Base-by-base conservation (phyloP, 2,113 vertebrate genomes). In the Zeus faber region DNA sequence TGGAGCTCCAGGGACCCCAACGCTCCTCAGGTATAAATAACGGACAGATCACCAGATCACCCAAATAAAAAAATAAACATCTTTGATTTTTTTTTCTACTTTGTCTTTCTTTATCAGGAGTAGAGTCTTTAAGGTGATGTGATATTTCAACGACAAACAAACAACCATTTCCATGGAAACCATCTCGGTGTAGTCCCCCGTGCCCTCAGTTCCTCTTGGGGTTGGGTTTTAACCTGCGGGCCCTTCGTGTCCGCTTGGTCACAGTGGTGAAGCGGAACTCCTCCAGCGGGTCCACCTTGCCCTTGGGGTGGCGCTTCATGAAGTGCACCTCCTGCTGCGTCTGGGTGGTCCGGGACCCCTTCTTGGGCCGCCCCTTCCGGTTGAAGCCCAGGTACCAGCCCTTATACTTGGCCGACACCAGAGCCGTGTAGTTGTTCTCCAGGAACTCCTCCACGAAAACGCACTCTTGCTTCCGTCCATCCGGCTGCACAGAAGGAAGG, bases 341-440 rank as follows among this genome's bases (percentile, higher is more conserved):
- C 76, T 91, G 89, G n/a, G 84, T 83, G 64, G 90, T 91, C 67
- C 74, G 84, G 1, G 87, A 88, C 49, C 90, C 90, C 66, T 88
- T 90, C 58, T 90, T 90, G 49, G 91, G 89, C 67, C 79, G 72
- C 1, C 89, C 91, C 63, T 87, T 88, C 54, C 89, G 75, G 78
- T 91, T 91, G 81, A 92, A 92, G 54, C 91, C 91, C 3, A 92
- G 86, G 83, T 91, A 92, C 89, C 91, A 92, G 54, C 88, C 91
- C 80, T 86, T 88, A 83, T 90, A 91, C 78, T 88, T 87, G 67
- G 91, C 91, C 1, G 91, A 91, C 62, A 90, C 85, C 0, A 92
- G 82, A 0, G 91, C 91, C 0, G 89, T 92, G 82, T 91, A 92
- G 87, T 91, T 91, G 80, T 92, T 92, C 69, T 92, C 91, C 77